phyloP scores from a whole-genome alignment of 2,888 invertebrate genomes.

The Polylopha cassiicola region DNA sequence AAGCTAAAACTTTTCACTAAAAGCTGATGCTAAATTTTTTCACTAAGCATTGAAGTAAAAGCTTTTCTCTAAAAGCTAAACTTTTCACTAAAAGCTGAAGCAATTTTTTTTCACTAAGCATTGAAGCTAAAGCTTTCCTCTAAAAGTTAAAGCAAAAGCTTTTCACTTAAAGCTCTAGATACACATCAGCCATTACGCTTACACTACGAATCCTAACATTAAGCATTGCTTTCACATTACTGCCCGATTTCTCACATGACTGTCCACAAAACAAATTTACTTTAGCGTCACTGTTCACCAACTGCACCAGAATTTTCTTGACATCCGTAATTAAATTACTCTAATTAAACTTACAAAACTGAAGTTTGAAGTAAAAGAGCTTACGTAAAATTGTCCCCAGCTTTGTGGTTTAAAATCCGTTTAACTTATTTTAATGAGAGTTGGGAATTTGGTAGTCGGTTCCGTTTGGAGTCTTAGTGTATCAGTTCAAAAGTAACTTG shows the following conservation, averaged over 20 bases:
- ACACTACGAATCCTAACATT: no score
- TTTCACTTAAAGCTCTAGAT: no score
- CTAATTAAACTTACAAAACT: constrained; percentile 10
- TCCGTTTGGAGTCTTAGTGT: background rate
- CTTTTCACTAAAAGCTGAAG: no score
- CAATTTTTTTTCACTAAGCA: no score
- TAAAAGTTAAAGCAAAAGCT: no score
- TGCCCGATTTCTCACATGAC: constrained; percentile 15
- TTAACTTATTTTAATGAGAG: background rate
- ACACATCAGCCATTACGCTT: no score
- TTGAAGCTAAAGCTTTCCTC: no score
- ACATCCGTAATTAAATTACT: constrained; percentile 18
- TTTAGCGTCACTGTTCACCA: constrained; percentile 14
- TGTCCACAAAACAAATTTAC: constrained; percentile 19
- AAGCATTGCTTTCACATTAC: no score
- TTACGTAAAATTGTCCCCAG: background rate
- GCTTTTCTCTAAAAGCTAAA: no score
- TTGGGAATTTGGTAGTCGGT: background rate
- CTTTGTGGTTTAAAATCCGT: constrained; percentile 3
- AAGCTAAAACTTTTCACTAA: no score
- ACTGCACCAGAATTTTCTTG: constrained; percentile 2
- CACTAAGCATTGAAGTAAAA: no score
- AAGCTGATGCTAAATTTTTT: no score
- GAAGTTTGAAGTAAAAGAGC: constrained; percentile 9
- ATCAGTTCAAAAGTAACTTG: background rate